Evolutionary conservation across 2,113 vertebrate genomes (phyloP), one percentile per base, ranked within the genome.

Genomic region (Eretmochelys imbricata): DNA sequence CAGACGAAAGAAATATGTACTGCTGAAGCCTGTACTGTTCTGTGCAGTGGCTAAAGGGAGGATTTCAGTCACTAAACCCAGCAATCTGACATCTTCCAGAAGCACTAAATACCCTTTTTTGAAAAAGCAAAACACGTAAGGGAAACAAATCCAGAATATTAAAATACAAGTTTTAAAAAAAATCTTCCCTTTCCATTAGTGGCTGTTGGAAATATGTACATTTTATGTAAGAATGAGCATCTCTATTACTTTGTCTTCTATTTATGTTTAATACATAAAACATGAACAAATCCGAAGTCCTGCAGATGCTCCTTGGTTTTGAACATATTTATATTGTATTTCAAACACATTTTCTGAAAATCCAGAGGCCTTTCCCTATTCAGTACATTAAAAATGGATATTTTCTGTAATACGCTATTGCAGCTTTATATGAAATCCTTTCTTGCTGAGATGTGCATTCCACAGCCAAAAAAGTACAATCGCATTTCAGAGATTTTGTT

Each of bases 351-450:
- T 89, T 93, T 89, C 25, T 87, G 57, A 82, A 93, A 50, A 2
- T 31, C 2, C 10, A 53, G 0, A 13, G 12, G 35, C 22, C 35
- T 51, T 51, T 49, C 57, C 46, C 46, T 84, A n/a, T 62, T 31
- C 25, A 62, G 59, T 31, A 31, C 29, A 12, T 29, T 31, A 62
- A 29, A 62, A 62, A 62, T 62, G 29, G 57, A 59, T 62, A 31
- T 31, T 27, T 62, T 62, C 12, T 31, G 6, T 31, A 62, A 31
- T 31, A 62, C 14, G 29, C 29, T 62, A 62, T 38, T 82, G 86
- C 49, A 75, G 5, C 14, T 92, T 93, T 75, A 92, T 91, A 94
- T 27, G 87, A 89, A 95, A 88, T 35, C 65, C 62, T 72, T 78
- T 38, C 91, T 93, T 88, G 75, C 7, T 87, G 22, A 65, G 38